Conservation (phyloP, 2,113 vertebrate species). For the Cairina moschata region DNA sequence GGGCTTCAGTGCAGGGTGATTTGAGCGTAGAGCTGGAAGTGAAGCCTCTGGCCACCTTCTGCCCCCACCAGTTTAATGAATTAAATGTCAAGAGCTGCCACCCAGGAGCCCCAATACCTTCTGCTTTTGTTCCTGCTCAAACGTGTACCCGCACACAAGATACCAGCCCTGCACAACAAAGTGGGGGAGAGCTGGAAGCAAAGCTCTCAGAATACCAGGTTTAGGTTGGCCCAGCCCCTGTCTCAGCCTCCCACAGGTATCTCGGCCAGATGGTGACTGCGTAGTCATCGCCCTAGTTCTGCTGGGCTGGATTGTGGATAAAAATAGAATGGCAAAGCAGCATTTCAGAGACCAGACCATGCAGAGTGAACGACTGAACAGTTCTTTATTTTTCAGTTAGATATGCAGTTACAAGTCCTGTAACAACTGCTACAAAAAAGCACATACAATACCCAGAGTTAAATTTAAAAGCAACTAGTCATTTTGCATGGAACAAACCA, state of each 20-base stretch:
- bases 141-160: rapidly evolving
- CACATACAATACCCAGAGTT: slow-evolving; percentile 56
- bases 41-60: neutral
- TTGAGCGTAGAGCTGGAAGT: neutral
- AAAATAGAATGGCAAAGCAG: neutral
- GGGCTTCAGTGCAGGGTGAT: neutral
- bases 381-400: slow-evolving; percentile 52
- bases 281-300: rapidly evolving
- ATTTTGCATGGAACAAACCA: slow-evolving; percentile 40
- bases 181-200: neutral
- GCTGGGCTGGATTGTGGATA: rapidly evolving
- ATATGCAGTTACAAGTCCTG: slow-evolving; percentile 46
- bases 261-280: rapidly evolving
- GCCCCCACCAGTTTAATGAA: neutral
- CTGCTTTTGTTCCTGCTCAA: neutral
- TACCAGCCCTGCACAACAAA: rapidly evolving
- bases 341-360: neutral
- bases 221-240: neutral
- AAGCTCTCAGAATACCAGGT: neutral
- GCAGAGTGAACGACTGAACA: neutral
- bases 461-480: slow-evolving; percentile 58
- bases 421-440: slow-evolving; percentile 73
- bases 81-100: neutral
- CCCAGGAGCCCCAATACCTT: neutral
- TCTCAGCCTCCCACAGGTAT: rapidly evolving